phyloP scores from a whole-genome alignment of 2,113 vertebrate species.

The Oryzias curvinotus region DNA sequence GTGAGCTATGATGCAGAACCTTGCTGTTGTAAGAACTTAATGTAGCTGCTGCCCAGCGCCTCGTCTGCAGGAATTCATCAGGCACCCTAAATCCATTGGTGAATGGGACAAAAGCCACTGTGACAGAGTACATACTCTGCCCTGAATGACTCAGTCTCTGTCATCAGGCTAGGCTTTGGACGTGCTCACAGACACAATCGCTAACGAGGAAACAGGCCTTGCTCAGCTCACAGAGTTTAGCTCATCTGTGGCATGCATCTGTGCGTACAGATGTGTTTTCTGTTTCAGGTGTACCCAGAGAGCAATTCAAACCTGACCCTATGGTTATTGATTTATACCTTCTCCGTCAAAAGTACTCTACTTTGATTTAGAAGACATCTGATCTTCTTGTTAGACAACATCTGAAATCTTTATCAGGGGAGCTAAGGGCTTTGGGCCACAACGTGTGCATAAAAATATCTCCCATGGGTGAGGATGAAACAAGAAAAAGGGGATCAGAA shows the following conservation, averaged over 20 bases:
- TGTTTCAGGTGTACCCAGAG: slow-evolving; percentile 25
- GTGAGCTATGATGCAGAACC: slow-evolving; percentile 50
- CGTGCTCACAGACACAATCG: slow-evolving; percentile 17
- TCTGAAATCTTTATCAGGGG: slow-evolving; percentile 77
- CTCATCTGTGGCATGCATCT: slow-evolving; percentile 46
- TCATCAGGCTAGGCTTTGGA: slow-evolving; percentile 45
- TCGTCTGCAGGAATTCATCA: slow-evolving; percentile 57
- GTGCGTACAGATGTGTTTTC: slow-evolving; percentile 60
- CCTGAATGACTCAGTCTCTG: slow-evolving; percentile 59
- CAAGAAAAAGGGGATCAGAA: slow-evolving; percentile 59
- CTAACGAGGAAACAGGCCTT: slow-evolving; percentile 45
- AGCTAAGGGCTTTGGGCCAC: slow-evolving; percentile 19
- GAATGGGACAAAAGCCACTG: slow-evolving; percentile 63
- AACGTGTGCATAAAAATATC: slow-evolving; percentile 38
- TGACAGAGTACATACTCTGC: slow-evolving; percentile 56
- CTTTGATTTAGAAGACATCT: slow-evolving; percentile 37
- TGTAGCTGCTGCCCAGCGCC: slow-evolving; percentile 36
- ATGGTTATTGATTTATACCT: slow-evolving; percentile 58
- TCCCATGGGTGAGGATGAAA: slow-evolving; percentile 46
- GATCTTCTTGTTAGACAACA: slow-evolving; percentile 59
- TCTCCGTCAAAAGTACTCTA: slow-evolving; percentile 27
- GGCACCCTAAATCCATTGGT: slow-evolving; percentile 40
- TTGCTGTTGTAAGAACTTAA: slow-evolving; percentile 64
- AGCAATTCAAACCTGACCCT: slow-evolving; percentile 36
- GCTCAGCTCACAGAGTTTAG: slow-evolving; percentile 34